Evolutionary conservation across 2,888 invertebrate genomes (phyloP).

Genomic region (Incurvaria masculella): DNA sequence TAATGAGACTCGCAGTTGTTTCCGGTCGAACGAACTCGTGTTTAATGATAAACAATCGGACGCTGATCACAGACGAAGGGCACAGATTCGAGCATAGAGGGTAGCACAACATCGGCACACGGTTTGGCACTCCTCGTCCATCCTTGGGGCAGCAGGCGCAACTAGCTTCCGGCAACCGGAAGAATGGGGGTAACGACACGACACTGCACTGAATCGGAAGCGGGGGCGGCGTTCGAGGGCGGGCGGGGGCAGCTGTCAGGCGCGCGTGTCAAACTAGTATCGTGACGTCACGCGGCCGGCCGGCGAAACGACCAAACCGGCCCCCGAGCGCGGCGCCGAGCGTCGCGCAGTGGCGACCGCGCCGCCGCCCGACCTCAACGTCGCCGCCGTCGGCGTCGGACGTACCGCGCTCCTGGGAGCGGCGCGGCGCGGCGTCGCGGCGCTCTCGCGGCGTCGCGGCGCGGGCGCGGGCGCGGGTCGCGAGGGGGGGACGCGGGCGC

Average conservation of each 20-base stretch:
- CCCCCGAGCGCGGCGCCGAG: slow-evolving; percentile 28
- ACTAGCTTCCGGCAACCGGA: slow-evolving; percentile 5
- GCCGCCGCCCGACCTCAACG: slow-evolving; percentile 53
- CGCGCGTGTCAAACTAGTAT: slow-evolving; percentile 52
- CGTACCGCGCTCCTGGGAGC: slow-evolving; percentile 37
- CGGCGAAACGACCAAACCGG: slow-evolving; percentile 54
- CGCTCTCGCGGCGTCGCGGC: slow-evolving; percentile 37
- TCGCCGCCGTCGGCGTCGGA: slow-evolving; percentile 34
- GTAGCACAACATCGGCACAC: background rate
- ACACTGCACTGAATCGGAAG: slow-evolving; percentile 46
- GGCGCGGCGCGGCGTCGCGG: slow-evolving; percentile 35
- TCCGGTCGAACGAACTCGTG: no score
- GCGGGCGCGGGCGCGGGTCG: slow-evolving; percentile 24
- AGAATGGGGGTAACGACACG: slow-evolving; percentile 20
- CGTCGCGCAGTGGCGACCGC: slow-evolving; percentile 46
- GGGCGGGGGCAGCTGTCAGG: slow-evolving; percentile 49
- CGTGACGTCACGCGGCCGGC: slow-evolving; percentile 50
- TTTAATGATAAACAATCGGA: no score
- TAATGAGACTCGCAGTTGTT: no score
- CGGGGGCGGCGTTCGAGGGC: slow-evolving; percentile 41
- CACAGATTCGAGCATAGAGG: background rate
- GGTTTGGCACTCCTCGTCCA: slow-evolving; percentile 5
- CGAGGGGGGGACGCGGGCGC: slow-evolving; percentile 52
- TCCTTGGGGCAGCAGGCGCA: slow-evolving; percentile 6
- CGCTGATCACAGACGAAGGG: background rate